Conservation (phyloP, 2,888 invertebrate genomes). For the Nipponacmea schrenckii region DNA sequence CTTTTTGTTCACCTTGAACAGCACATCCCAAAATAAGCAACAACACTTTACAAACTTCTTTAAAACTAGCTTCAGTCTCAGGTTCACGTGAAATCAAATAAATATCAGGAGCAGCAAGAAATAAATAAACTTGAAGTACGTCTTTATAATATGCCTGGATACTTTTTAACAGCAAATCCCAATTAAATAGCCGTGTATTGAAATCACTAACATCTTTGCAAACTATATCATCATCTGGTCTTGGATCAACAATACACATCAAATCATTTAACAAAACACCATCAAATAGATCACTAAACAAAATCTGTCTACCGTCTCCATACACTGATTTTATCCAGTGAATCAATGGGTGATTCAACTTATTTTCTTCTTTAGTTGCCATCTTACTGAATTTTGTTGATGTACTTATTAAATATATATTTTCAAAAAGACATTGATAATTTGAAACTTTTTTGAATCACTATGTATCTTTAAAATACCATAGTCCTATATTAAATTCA, state of each 20-base stretch:
- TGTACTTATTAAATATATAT: too few relatives aligned
- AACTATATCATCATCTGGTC: constrained; percentile 47
- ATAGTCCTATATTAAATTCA: too few relatives aligned
- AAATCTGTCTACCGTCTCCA: constrained; percentile 81
- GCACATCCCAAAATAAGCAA: constrained; percentile 93
- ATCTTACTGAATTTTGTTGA: background rate
- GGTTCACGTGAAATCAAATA: background rate
- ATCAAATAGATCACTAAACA: constrained; percentile 84
- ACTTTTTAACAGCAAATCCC: constrained; percentile 87
- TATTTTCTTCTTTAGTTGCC: background rate
- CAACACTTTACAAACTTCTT: constrained; percentile 80
- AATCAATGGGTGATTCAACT: background rate
- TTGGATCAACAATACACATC: constrained; percentile 68
- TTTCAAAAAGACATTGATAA: too few relatives aligned
- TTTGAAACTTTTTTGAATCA: too few relatives aligned
- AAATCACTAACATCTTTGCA: constrained; percentile 68
- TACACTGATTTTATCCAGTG: background rate
- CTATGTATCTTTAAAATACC: too few relatives aligned
- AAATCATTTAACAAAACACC: constrained; percentile 87
- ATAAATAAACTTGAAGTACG: background rate
- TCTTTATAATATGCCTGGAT: constrained; percentile 75
- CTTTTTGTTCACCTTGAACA: constrained; percentile 95
- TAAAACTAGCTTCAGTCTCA: constrained; percentile 64
- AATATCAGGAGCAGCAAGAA: background rate
- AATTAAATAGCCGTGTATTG: constrained; percentile 79